phyloP scores from a whole-genome alignment of 2,113 vertebrate species.

The Charina bottae region DNA sequence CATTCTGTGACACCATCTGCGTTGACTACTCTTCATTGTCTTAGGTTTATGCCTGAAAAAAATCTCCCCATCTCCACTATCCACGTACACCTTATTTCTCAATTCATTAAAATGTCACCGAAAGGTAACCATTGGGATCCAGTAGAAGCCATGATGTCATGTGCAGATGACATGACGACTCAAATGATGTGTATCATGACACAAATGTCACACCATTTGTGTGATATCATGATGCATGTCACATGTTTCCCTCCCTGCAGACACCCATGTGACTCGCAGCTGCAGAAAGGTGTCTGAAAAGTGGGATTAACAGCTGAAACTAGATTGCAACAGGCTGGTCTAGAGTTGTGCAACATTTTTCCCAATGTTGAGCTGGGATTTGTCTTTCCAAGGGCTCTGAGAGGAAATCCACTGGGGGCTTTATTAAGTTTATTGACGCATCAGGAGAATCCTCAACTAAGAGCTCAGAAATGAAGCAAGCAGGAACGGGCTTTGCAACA shows the following conservation, averaged over 20 bases:
- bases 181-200: not conserved
- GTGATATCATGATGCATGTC: not conserved
- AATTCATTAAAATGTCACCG: not conserved
- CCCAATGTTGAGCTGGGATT: not conserved
- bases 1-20: not conserved
- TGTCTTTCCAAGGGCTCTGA: not conserved
- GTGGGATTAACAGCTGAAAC: not conserved
- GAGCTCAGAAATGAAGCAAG: not conserved
- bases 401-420: not conserved
- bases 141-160: not conserved
- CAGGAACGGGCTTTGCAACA: not conserved
- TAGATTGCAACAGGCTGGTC: not conserved
- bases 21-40: not conserved
- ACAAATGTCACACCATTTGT: not conserved
- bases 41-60: not conserved
- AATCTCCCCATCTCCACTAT: not conserved
- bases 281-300: not conserved
- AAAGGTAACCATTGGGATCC: not conserved
- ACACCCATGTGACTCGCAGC: not conserved
- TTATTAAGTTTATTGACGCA: not conserved
- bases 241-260: not conserved
- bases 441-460: not conserved
- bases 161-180: not conserved
- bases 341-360: not conserved
- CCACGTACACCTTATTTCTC: not conserved